A percentile compares a stretch with the other conserved stretches of the same genome.
These are phyloP conservation scores for Sciurus carolinensis DNA, from an alignment of 2,797 vertebrate species.

Conservation along the genomic window DNA sequence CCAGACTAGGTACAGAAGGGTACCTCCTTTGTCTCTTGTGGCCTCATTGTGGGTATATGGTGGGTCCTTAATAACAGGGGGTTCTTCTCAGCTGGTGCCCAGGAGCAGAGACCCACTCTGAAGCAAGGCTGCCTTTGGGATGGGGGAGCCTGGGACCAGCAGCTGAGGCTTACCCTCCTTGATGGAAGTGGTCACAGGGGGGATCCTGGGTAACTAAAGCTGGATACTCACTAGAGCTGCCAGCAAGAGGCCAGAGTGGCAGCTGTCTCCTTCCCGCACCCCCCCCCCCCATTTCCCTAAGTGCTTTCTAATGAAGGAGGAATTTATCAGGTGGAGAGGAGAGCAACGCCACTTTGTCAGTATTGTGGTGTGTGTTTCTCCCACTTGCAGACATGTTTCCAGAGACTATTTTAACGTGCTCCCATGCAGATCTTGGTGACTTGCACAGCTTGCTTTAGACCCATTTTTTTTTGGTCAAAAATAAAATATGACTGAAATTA, in stretches of 20 bases:
- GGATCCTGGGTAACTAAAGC: background rate
- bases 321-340: background rate
- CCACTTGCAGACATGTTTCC: background rate
- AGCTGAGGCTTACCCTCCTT: fast-evolving
- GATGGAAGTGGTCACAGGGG: background rate
- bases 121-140: background rate
- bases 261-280: background rate
- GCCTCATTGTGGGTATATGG: background rate
- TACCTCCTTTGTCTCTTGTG: background rate
- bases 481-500: conserved; percentile 74
- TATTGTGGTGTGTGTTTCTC: background rate
- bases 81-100: background rate
- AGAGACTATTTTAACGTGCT: background rate
- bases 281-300: background rate
- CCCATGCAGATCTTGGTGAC: background rate
- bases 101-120: background rate
- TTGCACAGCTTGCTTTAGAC: conserved; percentile 34
- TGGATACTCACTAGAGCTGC: background rate
- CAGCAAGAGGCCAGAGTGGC: background rate
- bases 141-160: background rate
- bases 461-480: conserved; percentile 27
- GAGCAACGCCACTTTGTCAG: background rate
- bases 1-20: background rate
- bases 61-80: background rate
- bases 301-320: conserved; percentile 3